A percentile compares a stretch with the other conserved stretches of the same genome.
Evolutionary conservation across 2,113 vertebrate genomes (phyloP).

Genomic region (Natator depressus): DNA sequence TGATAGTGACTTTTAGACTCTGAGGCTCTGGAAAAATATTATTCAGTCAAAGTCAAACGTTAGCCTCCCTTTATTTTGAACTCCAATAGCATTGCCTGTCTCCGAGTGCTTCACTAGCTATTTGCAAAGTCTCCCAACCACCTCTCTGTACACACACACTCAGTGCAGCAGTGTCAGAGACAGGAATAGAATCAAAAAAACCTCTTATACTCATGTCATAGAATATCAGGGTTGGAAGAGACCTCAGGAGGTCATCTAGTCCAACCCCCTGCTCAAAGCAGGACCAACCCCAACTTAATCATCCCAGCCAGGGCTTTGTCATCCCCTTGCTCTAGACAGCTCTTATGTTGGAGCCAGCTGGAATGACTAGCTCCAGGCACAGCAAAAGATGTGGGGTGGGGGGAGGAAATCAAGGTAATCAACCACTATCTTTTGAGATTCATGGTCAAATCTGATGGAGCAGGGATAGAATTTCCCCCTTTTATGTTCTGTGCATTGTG

Average conservation of each 20-base stretch:
- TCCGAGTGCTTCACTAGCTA: background rate
- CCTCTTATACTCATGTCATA: background rate
- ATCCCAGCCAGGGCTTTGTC: too few species aligned
- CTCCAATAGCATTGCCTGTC: background rate
- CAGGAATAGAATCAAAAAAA: background rate
- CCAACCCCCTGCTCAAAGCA: too few species aligned
- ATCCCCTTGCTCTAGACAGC: background rate
- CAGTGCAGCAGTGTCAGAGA: background rate
- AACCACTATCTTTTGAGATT: background rate
- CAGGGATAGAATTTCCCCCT: background rate
- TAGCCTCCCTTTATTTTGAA: background rate
- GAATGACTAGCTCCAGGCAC: too few species aligned
- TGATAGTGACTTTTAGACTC: background rate
- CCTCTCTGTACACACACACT: background rate
- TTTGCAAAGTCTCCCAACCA: background rate
- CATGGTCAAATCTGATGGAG: background rate
- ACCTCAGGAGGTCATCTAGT: too few species aligned
- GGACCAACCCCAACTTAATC: too few species aligned
- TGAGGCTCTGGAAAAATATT: background rate
- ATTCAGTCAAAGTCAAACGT: background rate
- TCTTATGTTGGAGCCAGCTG: background rate
- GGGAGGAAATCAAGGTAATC: background rate
- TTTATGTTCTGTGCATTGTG: background rate
- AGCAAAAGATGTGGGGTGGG: rapidly evolving
- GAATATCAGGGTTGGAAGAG: too few species aligned